Base-by-base conservation (phyloP, 2,888 invertebrate genomes). In the Xylota sylvarum region DNA sequence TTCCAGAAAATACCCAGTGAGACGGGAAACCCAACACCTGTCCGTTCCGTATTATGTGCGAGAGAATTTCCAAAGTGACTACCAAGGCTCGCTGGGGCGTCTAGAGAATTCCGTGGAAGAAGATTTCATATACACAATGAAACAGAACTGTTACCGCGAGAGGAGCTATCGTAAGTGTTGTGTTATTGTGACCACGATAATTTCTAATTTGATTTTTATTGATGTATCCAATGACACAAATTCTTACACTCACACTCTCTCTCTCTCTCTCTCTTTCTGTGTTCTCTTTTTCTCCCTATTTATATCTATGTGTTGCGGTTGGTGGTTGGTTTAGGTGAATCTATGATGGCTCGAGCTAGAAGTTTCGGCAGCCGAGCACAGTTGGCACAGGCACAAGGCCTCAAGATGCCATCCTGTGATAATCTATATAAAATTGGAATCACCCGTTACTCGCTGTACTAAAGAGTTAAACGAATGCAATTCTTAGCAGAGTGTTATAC, bases 61-160 rank as follows among this genome's bases (percentile, higher is more conserved):
- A 92, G 97, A 97, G 79, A 97, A 97, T 92, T 99, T 99, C 87
- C 88, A 89, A 74, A 86, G 58, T 50, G 97, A 98, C 91, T 98
- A 98, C 93, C 96, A 97, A 91, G 97, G 97, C 32, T 97, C 97
- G 77, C 93, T 98, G 89, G 94, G 96, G 78, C 94, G 97, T 88
- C 94, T 99, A 43, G 99, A 99, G 92, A 95, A 96, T 92, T 96
- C 97, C 9, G 98, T 99, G 9, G 99, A 99, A 91, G 98, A 99
- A 90, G 99, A 99, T 89, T 98, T 97, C 92, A 94, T 98, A 77
- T 95, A 96, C 91, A 95, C 94, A 81, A 94, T 99, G 81, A 95
- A 97, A 40, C 96, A 97, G 92, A 95, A 97, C 87, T 99, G 99
- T 92, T 98, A 96, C 92, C 95, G 97, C 89, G 99, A 99, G 93